Base-by-base conservation (phyloP, 2,113 vertebrate species). In the Entosphenus tridentatus region DNA sequence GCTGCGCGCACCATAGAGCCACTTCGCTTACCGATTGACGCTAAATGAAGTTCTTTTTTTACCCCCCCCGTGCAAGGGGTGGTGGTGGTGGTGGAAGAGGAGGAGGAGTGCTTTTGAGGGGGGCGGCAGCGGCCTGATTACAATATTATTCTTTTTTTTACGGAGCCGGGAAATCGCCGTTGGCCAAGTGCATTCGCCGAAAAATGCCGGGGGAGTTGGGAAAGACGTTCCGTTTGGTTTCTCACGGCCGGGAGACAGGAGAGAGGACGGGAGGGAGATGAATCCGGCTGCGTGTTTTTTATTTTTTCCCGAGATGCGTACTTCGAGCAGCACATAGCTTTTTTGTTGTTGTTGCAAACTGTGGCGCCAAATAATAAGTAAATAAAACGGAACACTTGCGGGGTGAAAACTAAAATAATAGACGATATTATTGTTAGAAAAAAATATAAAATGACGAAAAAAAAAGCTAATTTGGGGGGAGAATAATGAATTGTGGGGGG, bases 41-140 rank as follows among this genome's bases (percentile, higher is more conserved):
- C 62, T 65, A 65, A 65, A 65, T 65, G 62, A 21, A 65, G 62
- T 16, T 65, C 2, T 21, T 65, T 21, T 65, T 65, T 65, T 65
- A 65, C 21, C 8, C n/a, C 14, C 18, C 21, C 21, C 21, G 62
- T 65, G 21, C 62, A 65, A 65, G 21, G 62, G 21, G 21, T 65
- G 21, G 21, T 2, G 9, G 10, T n/a, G n/a, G n/a, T 9, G 8
- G 21, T 9, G n/a, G 62, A 9, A 9, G 21, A 9, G 62, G 62
- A 16, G 62, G 21, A 65, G n/a, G 21, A 65, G 21, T 65, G 62
- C n/a, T 65, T 9, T 9, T 11, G 62, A 65, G n/a, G n/a, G 8
- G 21, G n/a, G 10, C 21, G 8, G 10, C n/a, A 65, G 8, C 10
- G 2, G 62, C 21, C 62, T 9, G 21, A 21, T 21, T 21, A 11